phyloP scores from a whole-genome alignment of 2,888 invertebrate genomes.

The Epsilonema sp. region DNA sequence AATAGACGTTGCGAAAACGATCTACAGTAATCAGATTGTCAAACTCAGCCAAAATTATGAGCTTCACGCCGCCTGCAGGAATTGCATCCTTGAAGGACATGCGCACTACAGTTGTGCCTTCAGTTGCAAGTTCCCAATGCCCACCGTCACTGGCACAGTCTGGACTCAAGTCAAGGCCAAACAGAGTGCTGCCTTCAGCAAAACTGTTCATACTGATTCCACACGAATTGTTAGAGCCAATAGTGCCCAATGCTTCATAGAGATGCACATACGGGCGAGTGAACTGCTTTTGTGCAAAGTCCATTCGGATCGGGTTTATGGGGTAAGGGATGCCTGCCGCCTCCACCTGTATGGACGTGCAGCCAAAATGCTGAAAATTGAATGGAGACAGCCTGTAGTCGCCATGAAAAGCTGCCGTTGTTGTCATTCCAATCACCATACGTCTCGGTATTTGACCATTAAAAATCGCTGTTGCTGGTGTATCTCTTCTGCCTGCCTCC shows the following conservation, averaged over 20 bases:
- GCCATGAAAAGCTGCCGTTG: not conserved
- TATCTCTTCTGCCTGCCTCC: too few species aligned
- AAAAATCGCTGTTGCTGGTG: not conserved
- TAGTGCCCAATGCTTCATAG: not conserved
- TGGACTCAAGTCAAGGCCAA: slow-evolving; percentile 2
- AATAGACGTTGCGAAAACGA: not conserved
- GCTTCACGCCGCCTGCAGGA: slow-evolving; percentile 1
- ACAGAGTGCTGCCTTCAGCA: not conserved
- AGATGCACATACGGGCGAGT: not conserved
- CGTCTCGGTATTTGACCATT: slow-evolving; percentile 1
- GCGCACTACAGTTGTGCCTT: not conserved
- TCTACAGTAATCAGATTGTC: slow-evolving; percentile 2
- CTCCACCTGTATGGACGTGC: not conserved
- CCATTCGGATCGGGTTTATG: not conserved
- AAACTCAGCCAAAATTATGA: too few species aligned
- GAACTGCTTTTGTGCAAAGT: not conserved
- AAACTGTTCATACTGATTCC: not conserved
- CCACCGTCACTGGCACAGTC: not conserved
- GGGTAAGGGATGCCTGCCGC: not conserved
- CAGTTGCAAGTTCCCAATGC: slow-evolving; percentile 1
- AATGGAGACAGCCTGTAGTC: not conserved
- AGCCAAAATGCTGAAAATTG: not conserved
- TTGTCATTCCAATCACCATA: not conserved
- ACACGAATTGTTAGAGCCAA: not conserved
- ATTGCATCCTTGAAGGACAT: not conserved